These are phyloP conservation scores for Perodicticus potto DNA, from an alignment of 2,797 vertebrate species.

Conservation along the genomic window DNA sequence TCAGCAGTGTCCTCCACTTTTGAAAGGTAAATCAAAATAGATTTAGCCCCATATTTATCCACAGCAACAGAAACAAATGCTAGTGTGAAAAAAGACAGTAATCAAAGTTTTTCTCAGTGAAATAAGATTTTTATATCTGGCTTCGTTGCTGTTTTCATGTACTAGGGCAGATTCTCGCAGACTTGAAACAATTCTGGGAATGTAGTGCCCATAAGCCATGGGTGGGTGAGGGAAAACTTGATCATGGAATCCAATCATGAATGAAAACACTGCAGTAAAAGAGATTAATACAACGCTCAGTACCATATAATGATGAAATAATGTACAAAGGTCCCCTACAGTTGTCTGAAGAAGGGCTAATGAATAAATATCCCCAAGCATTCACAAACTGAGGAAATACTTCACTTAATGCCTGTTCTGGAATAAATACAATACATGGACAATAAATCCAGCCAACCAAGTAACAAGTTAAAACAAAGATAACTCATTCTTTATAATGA, in stretches of 20 bases:
- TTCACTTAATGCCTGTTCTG: neutral
- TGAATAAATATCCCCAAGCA: neutral
- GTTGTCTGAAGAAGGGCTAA: neutral
- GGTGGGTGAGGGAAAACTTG: neutral
- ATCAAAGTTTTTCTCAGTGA: neutral
- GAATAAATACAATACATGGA: neutral
- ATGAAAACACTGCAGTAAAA: neutral
- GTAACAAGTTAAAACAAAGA: neutral
- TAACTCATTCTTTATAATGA: neutral
- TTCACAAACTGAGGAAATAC: neutral
- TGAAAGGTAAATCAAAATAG: neutral
- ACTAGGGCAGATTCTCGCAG: neutral
- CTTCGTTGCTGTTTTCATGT: neutral
- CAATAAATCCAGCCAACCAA: neutral
- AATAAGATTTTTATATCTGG: neutral
- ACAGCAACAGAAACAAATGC: neutral
- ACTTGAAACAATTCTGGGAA: neutral
- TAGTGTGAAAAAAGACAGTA: neutral
- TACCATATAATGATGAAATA: neutral
- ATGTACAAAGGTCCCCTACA: neutral
- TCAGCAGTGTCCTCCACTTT: neutral
- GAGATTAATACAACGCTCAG: neutral
- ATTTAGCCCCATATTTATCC: neutral
- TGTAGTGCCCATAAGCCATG: no score
- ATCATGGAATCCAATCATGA: neutral